Percentiles rank a stretch among this genome's conserved stretches.
phyloP scores from a whole-genome alignment of 2,888 invertebrate genomes.

The Pseudolycoriella hygida region DNA sequence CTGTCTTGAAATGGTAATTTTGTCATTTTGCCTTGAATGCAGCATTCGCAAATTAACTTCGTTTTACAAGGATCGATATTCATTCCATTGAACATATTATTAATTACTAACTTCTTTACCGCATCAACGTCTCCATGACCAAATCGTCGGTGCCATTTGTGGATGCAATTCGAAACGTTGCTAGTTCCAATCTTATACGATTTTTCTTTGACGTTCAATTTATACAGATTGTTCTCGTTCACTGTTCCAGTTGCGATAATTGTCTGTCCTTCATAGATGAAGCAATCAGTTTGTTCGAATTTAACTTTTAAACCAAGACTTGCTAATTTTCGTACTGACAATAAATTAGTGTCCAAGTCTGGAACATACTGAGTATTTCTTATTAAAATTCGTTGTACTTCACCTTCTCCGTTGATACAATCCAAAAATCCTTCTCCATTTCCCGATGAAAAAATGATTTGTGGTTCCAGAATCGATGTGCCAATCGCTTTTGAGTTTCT shows the following conservation, averaged over 20 bases:
- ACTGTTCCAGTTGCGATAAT: conserved; percentile 1
- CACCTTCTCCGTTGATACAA: too few species aligned
- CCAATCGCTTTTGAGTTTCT: too few species aligned
- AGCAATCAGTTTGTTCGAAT: conserved; percentile 2
- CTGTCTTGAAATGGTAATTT: background rate
- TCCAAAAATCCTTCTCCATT: too few species aligned
- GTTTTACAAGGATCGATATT: background rate
- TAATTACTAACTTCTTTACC: background rate
- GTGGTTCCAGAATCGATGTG: too few species aligned
- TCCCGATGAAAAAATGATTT: too few species aligned
- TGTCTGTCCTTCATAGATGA: background rate
- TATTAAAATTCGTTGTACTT: background rate
- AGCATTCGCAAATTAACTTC: background rate
- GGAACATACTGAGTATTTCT: conserved; percentile 10
- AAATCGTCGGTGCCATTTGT: background rate
- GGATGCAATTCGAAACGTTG: too few species aligned
- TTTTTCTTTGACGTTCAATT: background rate
- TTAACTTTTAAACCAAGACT: conserved; percentile 5
- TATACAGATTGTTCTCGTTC: conserved; percentile 5
- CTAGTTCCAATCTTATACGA: conserved; percentile 7
- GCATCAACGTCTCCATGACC: background rate
- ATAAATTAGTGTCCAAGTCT: conserved; percentile 9
- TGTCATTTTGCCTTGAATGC: background rate
- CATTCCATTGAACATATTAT: background rate
- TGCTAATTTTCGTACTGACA: conserved; percentile 7